Evolutionary conservation across 2,888 invertebrate genomes (phyloP), one percentile per base, ranked within the genome.

Genomic region (Clepsis dumicolana): DNA sequence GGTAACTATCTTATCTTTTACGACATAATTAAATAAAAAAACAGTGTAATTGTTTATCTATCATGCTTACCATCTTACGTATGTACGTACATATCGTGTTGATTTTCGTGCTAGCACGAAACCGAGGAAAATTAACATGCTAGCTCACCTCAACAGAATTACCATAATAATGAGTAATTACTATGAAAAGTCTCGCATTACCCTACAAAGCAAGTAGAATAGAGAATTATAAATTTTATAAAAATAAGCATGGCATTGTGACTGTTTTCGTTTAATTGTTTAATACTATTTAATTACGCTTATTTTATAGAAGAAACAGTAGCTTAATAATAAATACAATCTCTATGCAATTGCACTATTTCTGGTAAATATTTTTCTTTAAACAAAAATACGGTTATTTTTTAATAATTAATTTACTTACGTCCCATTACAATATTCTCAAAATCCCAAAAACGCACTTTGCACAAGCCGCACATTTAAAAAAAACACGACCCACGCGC

Each of bases 401-500:
- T 48, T 7, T 16, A 16, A 1, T 16, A 12, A 29, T 12, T 35
- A 1, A 1, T 32, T 18, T 24, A 66, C 65, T 66, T 48, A 66
- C 66, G 48, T 53, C 48, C 48, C 54, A 61, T 35, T 57, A 52
- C 61, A 61, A 27, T 53, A 38, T 71, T 59, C 52, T 70, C 65
- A 72, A 52, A 52, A 67, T 48, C 71, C 59, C 29, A 56, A 74
- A 73, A 70, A 65, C 68, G 59, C 67, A 71, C 72, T 72, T 65
- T 66, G 44, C 61, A 62, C 65, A 73, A 72, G 70, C 72, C 71
- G 68, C 72, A 66, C 75, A 74, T 72, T 70, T 32, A 25, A 35
- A 56, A 71, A 72, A 66, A 57, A 62, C 72, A 72, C 72, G 75
- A 76, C 70, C 70, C 73, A 72, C 66, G 72, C 73, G 70, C 71